These are phyloP conservation scores for Porphyrio hochstetteri DNA, from an alignment of 2,113 vertebrate species.

Conservation along the genomic window DNA sequence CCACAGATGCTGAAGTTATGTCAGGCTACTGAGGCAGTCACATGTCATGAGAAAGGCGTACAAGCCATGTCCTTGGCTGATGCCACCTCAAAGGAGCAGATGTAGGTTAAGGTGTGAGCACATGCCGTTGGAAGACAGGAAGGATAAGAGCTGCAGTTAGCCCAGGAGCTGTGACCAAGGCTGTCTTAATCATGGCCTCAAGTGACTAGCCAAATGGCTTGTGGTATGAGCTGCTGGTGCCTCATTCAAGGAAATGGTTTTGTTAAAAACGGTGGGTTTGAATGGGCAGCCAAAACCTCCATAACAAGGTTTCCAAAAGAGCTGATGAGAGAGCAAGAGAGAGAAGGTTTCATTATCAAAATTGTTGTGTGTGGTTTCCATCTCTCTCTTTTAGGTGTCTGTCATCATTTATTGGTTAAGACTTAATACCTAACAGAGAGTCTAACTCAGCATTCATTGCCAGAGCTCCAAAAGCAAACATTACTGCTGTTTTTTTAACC, in stretches of 20 bases:
- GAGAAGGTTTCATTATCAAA: slow-evolving; percentile 29
- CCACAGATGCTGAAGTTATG: neutral
- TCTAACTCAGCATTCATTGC: neutral
- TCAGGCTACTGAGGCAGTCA: neutral
- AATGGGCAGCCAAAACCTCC: neutral
- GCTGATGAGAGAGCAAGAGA: neutral
- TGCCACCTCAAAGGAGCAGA: neutral
- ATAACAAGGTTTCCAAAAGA: neutral
- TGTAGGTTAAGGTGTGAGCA: neutral
- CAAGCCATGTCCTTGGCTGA: neutral
- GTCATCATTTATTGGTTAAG: slow-evolving; percentile 21
- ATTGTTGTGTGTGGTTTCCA: slow-evolving; percentile 3
- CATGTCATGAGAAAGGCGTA: neutral
- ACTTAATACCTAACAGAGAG: slow-evolving; percentile 1
- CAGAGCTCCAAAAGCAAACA: neutral
- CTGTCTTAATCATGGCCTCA: neutral
- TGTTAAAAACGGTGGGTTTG: neutral
- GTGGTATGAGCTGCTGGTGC: neutral
- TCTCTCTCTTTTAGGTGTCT: slow-evolving; percentile 2
- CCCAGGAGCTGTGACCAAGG: neutral
- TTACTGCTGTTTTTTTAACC: neutral
- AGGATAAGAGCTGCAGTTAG: neutral
- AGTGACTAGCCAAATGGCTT: neutral
- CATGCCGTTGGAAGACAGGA: neutral
- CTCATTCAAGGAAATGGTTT: neutral